These are phyloP conservation scores for Malurus leucopterus DNA, from an alignment of 2,797 vertebrate genomes.

Conservation along the genomic window DNA sequence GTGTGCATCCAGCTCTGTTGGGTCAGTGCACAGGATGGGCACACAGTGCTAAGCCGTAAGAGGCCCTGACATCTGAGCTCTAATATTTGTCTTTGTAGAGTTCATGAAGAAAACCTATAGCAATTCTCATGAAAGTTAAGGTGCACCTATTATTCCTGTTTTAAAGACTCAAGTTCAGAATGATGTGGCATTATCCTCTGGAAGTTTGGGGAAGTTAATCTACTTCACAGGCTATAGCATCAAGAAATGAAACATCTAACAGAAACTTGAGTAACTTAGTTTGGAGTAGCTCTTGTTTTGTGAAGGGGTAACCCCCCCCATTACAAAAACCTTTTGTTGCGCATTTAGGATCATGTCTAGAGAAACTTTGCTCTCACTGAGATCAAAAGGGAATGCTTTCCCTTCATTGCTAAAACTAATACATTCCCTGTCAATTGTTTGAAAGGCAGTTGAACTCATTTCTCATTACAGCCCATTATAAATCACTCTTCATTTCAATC, in stretches of 20 bases:
- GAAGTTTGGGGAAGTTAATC: neutral
- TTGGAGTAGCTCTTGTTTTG: neutral
- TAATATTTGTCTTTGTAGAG: neutral
- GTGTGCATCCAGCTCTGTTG: neutral
- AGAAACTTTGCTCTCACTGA: neutral
- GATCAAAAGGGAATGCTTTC: conserved; percentile 1
- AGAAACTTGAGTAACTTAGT: neutral
- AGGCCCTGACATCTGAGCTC: neutral
- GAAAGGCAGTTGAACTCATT: neutral
- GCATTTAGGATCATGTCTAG: neutral
- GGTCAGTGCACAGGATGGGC: neutral
- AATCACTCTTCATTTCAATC: conserved; percentile 26
- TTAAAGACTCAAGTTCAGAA: neutral
- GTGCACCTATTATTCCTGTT: neutral
- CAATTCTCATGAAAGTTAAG: neutral
- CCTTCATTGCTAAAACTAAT: neutral
- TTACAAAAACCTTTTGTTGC: neutral
- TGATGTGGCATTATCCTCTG: neutral
- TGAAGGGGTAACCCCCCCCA: rapidly evolving
- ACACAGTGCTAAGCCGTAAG: rapidly evolving
- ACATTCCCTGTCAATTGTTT: conserved; percentile 9
- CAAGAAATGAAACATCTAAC: neutral
- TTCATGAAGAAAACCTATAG: neutral
- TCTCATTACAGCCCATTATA: neutral
- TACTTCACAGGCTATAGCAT: neutral